Conservation (phyloP, 2,113 vertebrate species). For the Azemiops feae region DNA sequence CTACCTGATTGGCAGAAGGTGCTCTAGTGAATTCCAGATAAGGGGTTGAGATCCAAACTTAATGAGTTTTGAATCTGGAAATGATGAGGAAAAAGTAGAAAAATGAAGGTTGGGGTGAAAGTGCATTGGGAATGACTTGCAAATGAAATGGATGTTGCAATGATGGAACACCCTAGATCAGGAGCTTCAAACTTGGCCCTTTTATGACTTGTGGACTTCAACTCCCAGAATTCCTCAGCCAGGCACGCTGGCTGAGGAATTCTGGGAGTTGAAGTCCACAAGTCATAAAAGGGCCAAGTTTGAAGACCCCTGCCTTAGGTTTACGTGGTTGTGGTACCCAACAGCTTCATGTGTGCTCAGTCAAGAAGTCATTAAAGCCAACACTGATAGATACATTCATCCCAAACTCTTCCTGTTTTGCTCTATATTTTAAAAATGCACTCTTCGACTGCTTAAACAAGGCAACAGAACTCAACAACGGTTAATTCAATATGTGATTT, state of each 20-base stretch:
- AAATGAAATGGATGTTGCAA: not conserved
- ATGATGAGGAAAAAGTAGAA: not conserved
- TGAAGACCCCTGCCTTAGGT: not conserved
- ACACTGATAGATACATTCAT: not conserved
- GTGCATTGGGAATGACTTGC: not conserved
- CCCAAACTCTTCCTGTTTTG: not conserved
- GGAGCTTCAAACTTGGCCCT: too few relatives aligned
- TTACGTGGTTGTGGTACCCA: not conserved
- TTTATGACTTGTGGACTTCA: too few relatives aligned
- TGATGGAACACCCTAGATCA: not conserved
- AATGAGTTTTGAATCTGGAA: not conserved
- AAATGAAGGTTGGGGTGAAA: not conserved
- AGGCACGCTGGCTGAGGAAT: too few relatives aligned
- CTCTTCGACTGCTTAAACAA: not conserved
- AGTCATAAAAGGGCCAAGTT: not conserved
- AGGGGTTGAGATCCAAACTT: not conserved
- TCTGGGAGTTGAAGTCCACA: too few relatives aligned
- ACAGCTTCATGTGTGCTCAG: not conserved
- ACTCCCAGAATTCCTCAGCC: too few relatives aligned
- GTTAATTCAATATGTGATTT: too few relatives aligned
- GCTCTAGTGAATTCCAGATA: not conserved
- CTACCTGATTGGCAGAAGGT: not conserved
- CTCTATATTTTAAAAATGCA: not conserved
- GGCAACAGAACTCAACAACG: not conserved
- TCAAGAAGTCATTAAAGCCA: not conserved